Evolutionary conservation across 2,797 vertebrate species (phyloP).

Genomic region (Gastrophryne carolinensis): DNA sequence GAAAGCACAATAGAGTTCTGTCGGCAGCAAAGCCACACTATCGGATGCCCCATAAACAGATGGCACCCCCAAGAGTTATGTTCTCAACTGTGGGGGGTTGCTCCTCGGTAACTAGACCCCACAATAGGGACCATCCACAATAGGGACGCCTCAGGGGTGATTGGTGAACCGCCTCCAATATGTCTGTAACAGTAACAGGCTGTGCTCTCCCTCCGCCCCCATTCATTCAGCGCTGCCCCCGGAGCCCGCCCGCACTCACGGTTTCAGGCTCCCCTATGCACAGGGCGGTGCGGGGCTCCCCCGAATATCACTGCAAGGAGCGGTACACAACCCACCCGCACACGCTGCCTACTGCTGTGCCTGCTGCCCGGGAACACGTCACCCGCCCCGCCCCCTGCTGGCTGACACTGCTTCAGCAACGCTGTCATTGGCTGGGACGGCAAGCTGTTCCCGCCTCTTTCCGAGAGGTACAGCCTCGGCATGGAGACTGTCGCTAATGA

Average conservation of each 20-base stretch:
- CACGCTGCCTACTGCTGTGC: slow-evolving; percentile 34
- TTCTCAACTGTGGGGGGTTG: too few relatives aligned
- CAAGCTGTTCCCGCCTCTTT: slow-evolving; percentile 6
- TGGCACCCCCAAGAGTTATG: too few relatives aligned
- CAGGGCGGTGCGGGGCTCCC: not conserved
- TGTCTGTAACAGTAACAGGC: too few relatives aligned
- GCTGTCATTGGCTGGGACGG: not conserved
- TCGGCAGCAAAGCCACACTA: too few relatives aligned
- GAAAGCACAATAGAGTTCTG: too few relatives aligned
- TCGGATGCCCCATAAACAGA: too few relatives aligned
- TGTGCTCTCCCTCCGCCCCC: too few relatives aligned
- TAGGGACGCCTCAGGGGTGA: too few relatives aligned
- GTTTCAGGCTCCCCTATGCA: not conserved
- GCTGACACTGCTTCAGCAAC: not conserved
- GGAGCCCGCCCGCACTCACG: slow-evolving; percentile 25
- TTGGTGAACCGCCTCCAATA: too few relatives aligned
- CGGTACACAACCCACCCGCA: not conserved
- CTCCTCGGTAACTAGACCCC: too few relatives aligned
- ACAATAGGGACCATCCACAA: too few relatives aligned
- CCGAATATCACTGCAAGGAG: not conserved
- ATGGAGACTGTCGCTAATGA: slow-evolving; percentile 37
- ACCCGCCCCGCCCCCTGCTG: slow-evolving; percentile 2
- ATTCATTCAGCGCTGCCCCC: too few relatives aligned
- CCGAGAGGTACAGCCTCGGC: slow-evolving; percentile 1
- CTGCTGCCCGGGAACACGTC: slow-evolving; percentile 26